Evolutionary conservation across 92 coral and sea anemone species (phyloP), one percentile per base, ranked within the genome.

Genomic region (Bergia puertoricense): DNA sequence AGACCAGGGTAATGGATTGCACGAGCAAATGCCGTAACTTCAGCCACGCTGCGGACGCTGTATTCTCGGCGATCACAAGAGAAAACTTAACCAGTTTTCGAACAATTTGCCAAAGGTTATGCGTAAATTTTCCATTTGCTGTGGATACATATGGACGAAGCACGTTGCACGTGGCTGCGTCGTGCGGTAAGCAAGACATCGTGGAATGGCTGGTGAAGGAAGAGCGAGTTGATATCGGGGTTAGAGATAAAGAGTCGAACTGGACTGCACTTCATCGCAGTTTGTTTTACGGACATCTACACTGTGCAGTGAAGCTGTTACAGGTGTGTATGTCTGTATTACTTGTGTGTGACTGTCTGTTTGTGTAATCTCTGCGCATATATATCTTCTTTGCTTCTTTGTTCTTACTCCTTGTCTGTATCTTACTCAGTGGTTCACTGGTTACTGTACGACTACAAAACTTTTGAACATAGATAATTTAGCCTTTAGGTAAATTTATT

Each of bases 181-280:
- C 99, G 56, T 93, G 99, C 44, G 98, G 98, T 14, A 95, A 91
- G 92, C 88, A 89, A 42, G 98, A 95, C 85, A 89, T 96, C 65
- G 71, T 96, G 86, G 93, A 96, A 88, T 96, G 99, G 99, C 85
- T 96, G 76, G 90, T 95, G 79, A 91, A 90, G 76, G 96, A 95
- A 50, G 86, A 89, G 8, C 66, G 54, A 18, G 88, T 92, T n/a
- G 94, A 94, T 57, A 23, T 96, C 39, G 91, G 74, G 7, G 67
- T 81, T 11, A 90, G 92, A 79, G 99, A 96, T 50, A 68, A 67
- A 76, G 99, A 96, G 85, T 95, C 98, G 2, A 93, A 92, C 8
- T 96, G 98, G 99, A 96, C 98, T 6, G 90, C 99, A 9, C 84
- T 96, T 79, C 99, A 96, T 50, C 86, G 98, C 20, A 85, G 94